Conservation (phyloP, 2,888 invertebrate genomes). For the Oxyteleia sp. region DNA sequence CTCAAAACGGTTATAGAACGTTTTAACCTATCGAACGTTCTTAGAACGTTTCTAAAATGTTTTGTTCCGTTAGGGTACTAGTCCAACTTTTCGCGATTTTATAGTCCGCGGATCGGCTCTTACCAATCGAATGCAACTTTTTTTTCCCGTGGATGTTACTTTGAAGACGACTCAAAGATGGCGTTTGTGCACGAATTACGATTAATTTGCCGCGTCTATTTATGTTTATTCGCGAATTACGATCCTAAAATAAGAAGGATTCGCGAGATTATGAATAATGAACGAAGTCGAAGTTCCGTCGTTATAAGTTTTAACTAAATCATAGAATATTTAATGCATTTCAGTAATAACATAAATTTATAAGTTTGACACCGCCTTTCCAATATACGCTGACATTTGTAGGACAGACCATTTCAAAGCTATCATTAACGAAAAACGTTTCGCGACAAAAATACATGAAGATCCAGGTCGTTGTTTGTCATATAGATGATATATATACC, state of each 20-base stretch:
- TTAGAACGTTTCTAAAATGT: no score
- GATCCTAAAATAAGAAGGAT: slow-evolving; percentile 12
- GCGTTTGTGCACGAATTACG: no score
- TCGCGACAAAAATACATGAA: slow-evolving; percentile 36
- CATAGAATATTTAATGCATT: slow-evolving; percentile 32
- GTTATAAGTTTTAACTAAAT: slow-evolving; percentile 29
- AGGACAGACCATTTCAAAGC: slow-evolving; percentile 43
- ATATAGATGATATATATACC: background rate
- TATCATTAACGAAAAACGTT: slow-evolving; percentile 36
- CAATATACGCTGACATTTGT: slow-evolving; percentile 52
- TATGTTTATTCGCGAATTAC: slow-evolving; percentile 17
- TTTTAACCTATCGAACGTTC: no score
- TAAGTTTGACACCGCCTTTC: slow-evolving; percentile 44
- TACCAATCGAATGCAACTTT: no score
- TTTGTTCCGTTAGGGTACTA: no score
- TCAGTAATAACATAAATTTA: slow-evolving; percentile 44
- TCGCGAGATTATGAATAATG: slow-evolving; percentile 21
- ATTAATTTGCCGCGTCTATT: slow-evolving; percentile 13
- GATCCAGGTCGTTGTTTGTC: slow-evolving; percentile 46
- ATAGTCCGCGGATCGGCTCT: no score
- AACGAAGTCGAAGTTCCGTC: slow-evolving; percentile 5
- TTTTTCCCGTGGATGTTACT: no score
- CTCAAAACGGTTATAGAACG: no score
- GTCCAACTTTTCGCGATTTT: no score
- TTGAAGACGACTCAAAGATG: no score